Conservation (phyloP, 2,888 invertebrate species). For the Dicyrtomina minuta region DNA sequence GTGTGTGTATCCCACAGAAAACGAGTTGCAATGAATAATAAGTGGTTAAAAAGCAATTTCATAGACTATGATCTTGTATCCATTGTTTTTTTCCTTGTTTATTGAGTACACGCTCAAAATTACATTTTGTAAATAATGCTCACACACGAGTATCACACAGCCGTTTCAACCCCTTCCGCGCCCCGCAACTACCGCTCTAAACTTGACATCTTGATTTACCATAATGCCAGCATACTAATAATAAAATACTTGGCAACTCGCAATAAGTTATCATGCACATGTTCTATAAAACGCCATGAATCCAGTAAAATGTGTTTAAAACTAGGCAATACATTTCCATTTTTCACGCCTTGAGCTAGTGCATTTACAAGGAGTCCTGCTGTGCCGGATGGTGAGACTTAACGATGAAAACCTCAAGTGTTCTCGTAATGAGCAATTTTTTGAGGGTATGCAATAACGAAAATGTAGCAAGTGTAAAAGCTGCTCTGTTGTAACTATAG, state of each 20-base stretch:
- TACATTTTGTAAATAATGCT: constrained; percentile 1
- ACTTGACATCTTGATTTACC: constrained; percentile 26
- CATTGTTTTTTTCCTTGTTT: neutral
- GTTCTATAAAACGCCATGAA: constrained; percentile 15
- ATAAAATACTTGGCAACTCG: constrained; percentile 9
- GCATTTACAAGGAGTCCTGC: constrained; percentile 13
- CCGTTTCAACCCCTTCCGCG: neutral
- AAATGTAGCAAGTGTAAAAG: no score
- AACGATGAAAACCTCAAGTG: no score
- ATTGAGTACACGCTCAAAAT: neutral
- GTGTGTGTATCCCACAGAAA: no score
- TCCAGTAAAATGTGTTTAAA: neutral
- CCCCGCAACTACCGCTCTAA: neutral
- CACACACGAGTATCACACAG: neutral
- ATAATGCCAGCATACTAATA: constrained; percentile 25
- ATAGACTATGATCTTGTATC: neutral
- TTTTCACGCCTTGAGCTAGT: constrained; percentile 25
- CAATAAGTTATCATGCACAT: neutral
- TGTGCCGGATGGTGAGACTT: no score
- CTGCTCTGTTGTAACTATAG: no score
- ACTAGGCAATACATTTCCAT: constrained; percentile 22
- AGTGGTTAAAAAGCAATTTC: constrained; percentile 17
- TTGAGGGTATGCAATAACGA: no score
- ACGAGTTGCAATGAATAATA: constrained; percentile 12
- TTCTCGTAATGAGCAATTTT: no score